Evolutionary conservation across 2,888 invertebrate genomes (phyloP).

Genomic region (Graphium colonna): DNA sequence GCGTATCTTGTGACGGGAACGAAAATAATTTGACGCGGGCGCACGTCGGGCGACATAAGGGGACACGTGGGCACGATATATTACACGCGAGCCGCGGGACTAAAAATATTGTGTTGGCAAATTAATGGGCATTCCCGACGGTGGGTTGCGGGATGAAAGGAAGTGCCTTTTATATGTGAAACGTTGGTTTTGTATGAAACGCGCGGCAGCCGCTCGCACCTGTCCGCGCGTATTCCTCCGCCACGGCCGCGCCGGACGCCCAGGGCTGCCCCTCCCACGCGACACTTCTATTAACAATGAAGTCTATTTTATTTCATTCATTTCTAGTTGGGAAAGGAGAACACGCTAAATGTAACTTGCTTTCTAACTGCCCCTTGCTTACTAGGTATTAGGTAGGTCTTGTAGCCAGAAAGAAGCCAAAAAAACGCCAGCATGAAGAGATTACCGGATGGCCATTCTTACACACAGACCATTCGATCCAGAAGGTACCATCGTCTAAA

Average conservation of each 20-base stretch:
- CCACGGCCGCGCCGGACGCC: constrained; percentile 32
- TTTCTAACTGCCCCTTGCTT: no score
- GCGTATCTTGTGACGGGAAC: constrained; percentile 79
- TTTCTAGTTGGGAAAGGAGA: no score
- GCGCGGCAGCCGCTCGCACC: constrained; percentile 76
- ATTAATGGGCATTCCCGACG: constrained; percentile 80
- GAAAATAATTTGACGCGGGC: constrained; percentile 80
- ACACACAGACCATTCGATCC: no score
- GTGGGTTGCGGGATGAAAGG: constrained; percentile 79
- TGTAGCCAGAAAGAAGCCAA: no score
- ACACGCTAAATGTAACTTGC: no score
- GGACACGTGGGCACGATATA: constrained; percentile 79
- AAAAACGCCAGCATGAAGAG: no score
- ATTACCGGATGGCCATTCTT: no score
- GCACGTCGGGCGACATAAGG: constrained; percentile 76
- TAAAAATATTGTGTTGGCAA: constrained; percentile 81
- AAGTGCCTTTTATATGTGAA: constrained; percentile 79
- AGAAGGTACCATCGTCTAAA: no score
- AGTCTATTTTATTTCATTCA: neutral
- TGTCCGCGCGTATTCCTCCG: constrained; percentile 64
- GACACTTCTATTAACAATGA: neutral
- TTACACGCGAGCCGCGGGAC: constrained; percentile 77
- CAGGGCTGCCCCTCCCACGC: constrained; percentile 25
- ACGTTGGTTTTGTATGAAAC: constrained; percentile 78
- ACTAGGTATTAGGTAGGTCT: no score